phyloP scores from a whole-genome alignment of 1,140 invertebrate genomes.

The Calliphora vicina region DNA sequence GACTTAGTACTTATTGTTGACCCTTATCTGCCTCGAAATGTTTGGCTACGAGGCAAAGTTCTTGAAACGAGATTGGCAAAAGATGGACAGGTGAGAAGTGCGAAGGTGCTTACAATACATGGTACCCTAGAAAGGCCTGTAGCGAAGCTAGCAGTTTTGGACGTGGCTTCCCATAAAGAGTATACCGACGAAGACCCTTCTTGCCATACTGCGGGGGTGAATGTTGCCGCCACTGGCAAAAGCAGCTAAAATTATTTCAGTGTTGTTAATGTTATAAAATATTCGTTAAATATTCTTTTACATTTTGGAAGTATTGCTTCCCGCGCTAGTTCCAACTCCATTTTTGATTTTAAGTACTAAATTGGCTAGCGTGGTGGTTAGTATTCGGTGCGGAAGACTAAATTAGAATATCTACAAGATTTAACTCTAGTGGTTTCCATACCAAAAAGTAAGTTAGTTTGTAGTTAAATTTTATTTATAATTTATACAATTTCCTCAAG shows the following conservation, averaged over 20 bases:
- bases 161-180: not conserved
- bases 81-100: slow-evolving; percentile 33
- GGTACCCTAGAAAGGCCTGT: not conserved
- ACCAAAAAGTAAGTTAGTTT: not conserved
- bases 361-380: too few species aligned
- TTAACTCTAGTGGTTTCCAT: not conserved
- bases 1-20: not conserved
- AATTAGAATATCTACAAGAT: too few species aligned
- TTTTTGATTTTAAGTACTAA: not conserved
- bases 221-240: slow-evolving; percentile 1
- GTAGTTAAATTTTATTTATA: too few species aligned
- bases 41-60: not conserved
- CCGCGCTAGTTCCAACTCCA: not conserved
- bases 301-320: not conserved
- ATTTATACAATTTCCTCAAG: too few species aligned
- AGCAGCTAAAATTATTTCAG: not conserved
- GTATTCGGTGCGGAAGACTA: too few species aligned
- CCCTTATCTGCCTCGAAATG: not conserved
- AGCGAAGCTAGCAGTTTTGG: slow-evolving; percentile 22
- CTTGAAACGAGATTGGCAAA: not conserved
- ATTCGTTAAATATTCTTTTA: too few species aligned
- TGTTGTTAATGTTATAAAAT: too few species aligned
- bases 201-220: not conserved
- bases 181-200: not conserved
- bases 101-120: not conserved